Base-by-base conservation (phyloP, 2,888 invertebrate species). In the Amblyjoppa proteus region DNA sequence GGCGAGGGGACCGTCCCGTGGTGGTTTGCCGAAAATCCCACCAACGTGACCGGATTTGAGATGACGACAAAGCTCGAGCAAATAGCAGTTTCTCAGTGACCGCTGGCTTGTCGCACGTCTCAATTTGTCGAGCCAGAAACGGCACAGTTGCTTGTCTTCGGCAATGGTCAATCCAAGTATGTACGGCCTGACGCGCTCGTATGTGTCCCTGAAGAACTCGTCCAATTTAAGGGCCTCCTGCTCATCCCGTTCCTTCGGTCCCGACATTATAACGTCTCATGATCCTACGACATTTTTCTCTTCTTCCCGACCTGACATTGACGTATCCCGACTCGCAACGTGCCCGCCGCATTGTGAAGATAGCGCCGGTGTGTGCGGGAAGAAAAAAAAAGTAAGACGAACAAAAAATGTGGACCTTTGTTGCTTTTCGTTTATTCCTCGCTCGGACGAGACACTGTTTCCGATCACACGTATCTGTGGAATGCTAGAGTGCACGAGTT, bases 71-170 rank as follows among this genome's bases (percentile, higher is more conserved):
- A 94, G 87, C 71, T 92, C 91, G 1, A 90, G n/a, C 7, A 94
- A 80, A 85, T 93, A 93, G 38, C 90, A 86, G 84, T 94, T 94
- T 68, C 94, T 89, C 49, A 93, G 73, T 41, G 77, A 87, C 11
- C 91, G 90, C 56, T 94, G 93, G 16, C 89, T 85, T 0, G 84
- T 83, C 1, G 90, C 87, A 4, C 69, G 49, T 61, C 88, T 89
- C 51, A 94, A 86, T 84, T 92, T 93, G 4, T 92, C 90, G 2
- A 94, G 83, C 94, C 94, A 94, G 38, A 89, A 76, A 70, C 88
- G 88, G 76, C 92, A 93, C 6, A 93, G 87, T 11, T 89, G 83
- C 0, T 89, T 88, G 7, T 81, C 84, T 3, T 88, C 49, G 0
- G 88, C 85, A 6, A 86, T 85, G 51, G 45, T 86, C 13, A 93